phyloP scores from a whole-genome alignment of 2,888 invertebrate genomes.

The Clunio marinus region DNA sequence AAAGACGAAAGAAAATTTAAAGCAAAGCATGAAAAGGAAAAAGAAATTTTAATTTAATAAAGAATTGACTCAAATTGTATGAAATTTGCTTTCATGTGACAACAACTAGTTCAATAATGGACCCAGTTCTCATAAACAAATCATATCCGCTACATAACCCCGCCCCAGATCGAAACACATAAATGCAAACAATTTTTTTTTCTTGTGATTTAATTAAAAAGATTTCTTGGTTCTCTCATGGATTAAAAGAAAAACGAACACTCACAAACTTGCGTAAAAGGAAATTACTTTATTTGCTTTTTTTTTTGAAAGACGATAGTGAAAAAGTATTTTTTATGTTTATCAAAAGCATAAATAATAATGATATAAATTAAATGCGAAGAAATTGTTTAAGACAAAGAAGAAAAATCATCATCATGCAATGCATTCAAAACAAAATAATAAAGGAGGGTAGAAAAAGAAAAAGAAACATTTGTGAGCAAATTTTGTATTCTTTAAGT shows the following conservation, averaged over 20 bases:
- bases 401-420: conserved; percentile 11
- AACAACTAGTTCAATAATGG: no score
- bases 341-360: background rate
- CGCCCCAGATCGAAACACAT: no score
- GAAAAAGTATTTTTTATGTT: background rate
- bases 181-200: no score
- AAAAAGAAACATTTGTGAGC: conserved; percentile 23
- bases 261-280: no score
- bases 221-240: no score
- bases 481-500: conserved; percentile 1
- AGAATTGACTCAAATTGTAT: background rate
- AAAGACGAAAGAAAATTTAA: background rate
- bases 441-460: background rate
- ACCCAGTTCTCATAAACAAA: no score
- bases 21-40: background rate
- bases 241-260: no score
- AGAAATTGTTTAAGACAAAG: background rate
- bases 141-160: no score
- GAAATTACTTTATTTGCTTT: background rate
- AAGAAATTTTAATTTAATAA: background rate
- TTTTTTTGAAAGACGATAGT: background rate
- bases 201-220: no score
- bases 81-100: conserved; percentile 2
- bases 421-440: conserved; percentile 10
- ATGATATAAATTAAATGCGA: background rate